Evolutionary conservation across 2,888 invertebrate genomes (phyloP).

Genomic region (Yponomeuta plumbellus): DNA sequence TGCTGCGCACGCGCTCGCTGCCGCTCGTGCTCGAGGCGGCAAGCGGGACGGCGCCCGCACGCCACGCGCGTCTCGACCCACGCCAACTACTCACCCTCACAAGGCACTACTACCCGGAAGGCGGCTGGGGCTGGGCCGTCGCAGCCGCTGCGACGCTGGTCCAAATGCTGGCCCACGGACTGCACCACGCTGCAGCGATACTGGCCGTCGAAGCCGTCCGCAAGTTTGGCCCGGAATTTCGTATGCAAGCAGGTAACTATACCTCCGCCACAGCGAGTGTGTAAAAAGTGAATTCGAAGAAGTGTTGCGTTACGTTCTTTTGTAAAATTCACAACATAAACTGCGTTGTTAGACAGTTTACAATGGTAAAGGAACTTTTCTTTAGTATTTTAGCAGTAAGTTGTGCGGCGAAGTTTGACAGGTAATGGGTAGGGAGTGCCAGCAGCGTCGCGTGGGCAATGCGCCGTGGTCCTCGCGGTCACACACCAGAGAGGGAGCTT

Average conservation of each 20-base stretch:
- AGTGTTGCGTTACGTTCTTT: background rate
- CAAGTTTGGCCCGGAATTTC: constrained; percentile 77
- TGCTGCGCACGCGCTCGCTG: constrained; percentile 80
- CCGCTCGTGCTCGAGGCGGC: constrained; percentile 79
- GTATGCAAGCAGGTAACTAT: constrained; percentile 79
- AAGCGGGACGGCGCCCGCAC: constrained; percentile 63
- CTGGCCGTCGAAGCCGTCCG: constrained; percentile 75
- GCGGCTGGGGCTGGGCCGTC: constrained; percentile 92
- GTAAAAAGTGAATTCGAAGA: background rate
- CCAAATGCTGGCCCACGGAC: constrained; percentile 84
- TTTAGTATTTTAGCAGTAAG: background rate
- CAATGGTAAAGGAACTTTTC: background rate
- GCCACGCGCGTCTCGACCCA: constrained; percentile 69
- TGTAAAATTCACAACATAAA: background rate
- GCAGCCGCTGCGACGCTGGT: constrained; percentile 83
- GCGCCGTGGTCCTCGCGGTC: constrained; percentile 3
- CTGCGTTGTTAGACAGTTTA: background rate
- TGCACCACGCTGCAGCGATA: constrained; percentile 81
- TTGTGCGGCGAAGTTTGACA: background rate
- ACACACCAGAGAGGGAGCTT: constrained; percentile 24
- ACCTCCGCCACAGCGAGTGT: constrained; percentile 21
- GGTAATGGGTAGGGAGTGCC: background rate
- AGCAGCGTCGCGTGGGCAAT: background rate
- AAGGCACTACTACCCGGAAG: constrained; percentile 91
- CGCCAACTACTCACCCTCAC: constrained; percentile 80